Conservation (phyloP, 1,140 invertebrate species). For the Trachelipus rathkii region DNA sequence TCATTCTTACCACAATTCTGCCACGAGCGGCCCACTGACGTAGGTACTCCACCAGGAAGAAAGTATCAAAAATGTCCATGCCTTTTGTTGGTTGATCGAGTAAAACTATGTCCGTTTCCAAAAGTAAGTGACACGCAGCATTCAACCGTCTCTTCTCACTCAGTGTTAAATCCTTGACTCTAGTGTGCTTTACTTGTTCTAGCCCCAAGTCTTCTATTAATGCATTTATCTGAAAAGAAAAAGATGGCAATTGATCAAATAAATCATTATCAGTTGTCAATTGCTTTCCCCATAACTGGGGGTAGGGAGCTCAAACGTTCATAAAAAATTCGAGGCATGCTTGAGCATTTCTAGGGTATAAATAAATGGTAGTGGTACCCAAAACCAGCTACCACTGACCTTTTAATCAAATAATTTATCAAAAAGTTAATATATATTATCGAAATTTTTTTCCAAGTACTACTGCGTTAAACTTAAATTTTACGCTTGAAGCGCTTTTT, state of each 20-base stretch:
- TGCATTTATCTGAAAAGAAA: constrained; percentile 66
- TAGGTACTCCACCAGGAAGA: constrained; percentile 88
- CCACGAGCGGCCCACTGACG: constrained; percentile 84
- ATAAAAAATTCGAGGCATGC: no score
- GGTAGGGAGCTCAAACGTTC: no score
- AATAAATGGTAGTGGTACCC: no score
- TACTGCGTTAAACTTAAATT: no score
- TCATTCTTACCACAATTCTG: constrained; percentile 48
- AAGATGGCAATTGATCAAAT: background rate
- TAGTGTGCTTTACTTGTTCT: constrained; percentile 73
- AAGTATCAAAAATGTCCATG: constrained; percentile 94
- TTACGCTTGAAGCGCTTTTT: no score
- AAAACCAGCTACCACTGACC: no score
- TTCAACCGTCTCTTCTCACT: constrained; percentile 79
- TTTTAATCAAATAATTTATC: no score
- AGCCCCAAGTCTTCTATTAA: constrained; percentile 84
- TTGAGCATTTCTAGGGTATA: no score
- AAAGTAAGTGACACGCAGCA: constrained; percentile 78
- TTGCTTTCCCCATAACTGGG: no score
- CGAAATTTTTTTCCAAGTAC: no score
- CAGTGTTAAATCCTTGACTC: constrained; percentile 71
- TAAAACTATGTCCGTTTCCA: constrained; percentile 57
- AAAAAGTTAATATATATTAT: no score
- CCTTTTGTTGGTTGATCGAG: constrained; percentile 84
- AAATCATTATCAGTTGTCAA: no score